Evolutionary conservation across 2,113 vertebrate genomes (phyloP).

Genomic region (Mus musculus): DNA sequence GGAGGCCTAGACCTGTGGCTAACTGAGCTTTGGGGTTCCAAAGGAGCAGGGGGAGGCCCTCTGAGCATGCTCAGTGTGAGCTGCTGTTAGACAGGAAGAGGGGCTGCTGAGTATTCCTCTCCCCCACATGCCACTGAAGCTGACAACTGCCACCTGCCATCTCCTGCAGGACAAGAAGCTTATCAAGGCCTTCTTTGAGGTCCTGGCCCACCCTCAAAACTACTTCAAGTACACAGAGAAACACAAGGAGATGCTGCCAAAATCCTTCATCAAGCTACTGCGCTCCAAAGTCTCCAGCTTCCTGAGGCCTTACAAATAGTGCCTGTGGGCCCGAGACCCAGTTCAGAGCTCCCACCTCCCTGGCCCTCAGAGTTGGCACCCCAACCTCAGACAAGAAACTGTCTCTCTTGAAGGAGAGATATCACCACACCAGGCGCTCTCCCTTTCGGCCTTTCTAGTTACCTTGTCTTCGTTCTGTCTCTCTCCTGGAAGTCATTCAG

Average conservation of each 20-base stretch:
- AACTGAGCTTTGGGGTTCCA: background rate
- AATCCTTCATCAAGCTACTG: constrained; percentile 98
- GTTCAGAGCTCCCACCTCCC: constrained; percentile 62
- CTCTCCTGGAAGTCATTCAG: constrained; percentile 61
- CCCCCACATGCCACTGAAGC: background rate
- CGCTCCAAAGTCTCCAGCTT: constrained; percentile 99
- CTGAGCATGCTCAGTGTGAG: background rate
- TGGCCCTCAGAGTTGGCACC: constrained; percentile 64
- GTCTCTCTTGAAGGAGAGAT: constrained; percentile 60
- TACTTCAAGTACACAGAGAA: constrained; percentile 99
- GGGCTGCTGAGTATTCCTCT: background rate
- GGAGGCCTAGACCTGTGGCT: background rate
- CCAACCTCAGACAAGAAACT: constrained; percentile 77
- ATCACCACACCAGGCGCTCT: constrained; percentile 79
- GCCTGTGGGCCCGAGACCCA: background rate
- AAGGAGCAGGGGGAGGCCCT: constrained; percentile 22
- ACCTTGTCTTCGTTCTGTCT: background rate
- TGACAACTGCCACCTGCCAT: constrained; percentile 19
- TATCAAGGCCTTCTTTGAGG: constrained; percentile 99
- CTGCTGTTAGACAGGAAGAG: background rate
- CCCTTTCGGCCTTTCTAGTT: constrained; percentile 58
- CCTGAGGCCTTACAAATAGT: constrained; percentile 98
- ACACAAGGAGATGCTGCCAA: constrained; percentile 98
- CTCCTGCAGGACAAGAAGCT: constrained; percentile 96
- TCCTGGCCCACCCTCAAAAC: constrained; percentile 98